A percentile compares a stretch with the other conserved stretches of the same genome.
Evolutionary conservation across 1,140 invertebrate species (phyloP).

Genomic region (Drosophila busckii): DNA sequence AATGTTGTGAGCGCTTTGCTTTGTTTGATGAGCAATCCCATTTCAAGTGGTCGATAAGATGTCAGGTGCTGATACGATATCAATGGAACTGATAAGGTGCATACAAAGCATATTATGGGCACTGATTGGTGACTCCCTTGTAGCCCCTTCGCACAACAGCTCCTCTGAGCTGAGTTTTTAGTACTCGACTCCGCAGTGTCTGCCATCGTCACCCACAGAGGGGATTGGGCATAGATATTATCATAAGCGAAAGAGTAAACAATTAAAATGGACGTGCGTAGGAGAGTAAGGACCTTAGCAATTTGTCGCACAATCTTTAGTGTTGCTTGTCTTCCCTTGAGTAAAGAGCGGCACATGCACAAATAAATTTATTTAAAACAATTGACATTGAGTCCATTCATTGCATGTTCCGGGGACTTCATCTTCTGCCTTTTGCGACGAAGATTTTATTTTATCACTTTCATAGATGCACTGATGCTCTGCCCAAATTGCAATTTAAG

Average conservation of each 20-base stretch:
- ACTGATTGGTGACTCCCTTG: constrained; percentile 38
- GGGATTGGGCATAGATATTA: constrained; percentile 30
- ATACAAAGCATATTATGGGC: too few species aligned
- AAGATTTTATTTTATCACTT: constrained; percentile 67
- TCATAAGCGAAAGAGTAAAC: neutral
- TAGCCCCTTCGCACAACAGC: neutral
- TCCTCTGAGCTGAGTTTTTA: too few species aligned
- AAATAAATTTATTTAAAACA: constrained; percentile 77
- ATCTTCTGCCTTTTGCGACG: constrained; percentile 54
- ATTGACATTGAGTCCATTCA: constrained; percentile 68
- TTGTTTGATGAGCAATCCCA: constrained; percentile 75
- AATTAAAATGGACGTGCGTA: constrained; percentile 29
- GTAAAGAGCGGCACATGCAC: constrained; percentile 14
- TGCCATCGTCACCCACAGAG: neutral
- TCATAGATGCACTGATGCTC: constrained; percentile 32
- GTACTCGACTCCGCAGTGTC: constrained; percentile 38
- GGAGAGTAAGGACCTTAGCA: constrained; percentile 35
- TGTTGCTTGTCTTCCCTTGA: constrained; percentile 49
- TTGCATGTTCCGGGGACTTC: constrained; percentile 54
- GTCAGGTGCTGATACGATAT: constrained; percentile 65
- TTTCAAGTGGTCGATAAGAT: constrained; percentile 76
- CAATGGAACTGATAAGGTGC: constrained; percentile 49
- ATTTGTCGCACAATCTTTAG: constrained; percentile 64
- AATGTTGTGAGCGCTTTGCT: constrained; percentile 48
- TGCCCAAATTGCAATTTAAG: constrained; percentile 56